Percentiles rank a stretch among this genome's conserved stretches.
phyloP scores from a whole-genome alignment of 2,797 vertebrate genomes.

The Peromyscus attwateri region DNA sequence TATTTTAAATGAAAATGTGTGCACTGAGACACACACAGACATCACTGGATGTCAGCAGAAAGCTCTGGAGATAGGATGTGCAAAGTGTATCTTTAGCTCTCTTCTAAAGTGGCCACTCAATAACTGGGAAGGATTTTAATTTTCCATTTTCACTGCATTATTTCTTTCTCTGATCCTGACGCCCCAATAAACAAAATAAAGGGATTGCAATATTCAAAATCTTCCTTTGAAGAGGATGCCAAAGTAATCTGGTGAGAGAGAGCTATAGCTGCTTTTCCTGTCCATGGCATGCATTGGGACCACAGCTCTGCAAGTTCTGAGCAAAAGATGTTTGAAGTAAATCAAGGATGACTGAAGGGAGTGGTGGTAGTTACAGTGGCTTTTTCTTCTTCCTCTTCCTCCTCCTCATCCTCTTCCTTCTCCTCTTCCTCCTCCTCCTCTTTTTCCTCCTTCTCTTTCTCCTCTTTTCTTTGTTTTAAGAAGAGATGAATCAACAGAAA shows the following conservation, averaged over 20 bases:
- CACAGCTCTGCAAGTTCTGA: slow-evolving; percentile 51
- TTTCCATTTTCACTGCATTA: slow-evolving; percentile 58
- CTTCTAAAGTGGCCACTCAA: slow-evolving; percentile 37
- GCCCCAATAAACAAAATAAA: slow-evolving; percentile 8
- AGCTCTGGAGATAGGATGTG: neutral
- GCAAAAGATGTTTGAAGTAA: slow-evolving; percentile 68
- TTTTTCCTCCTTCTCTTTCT: neutral
- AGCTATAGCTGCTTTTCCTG: neutral
- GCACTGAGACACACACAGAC: neutral
- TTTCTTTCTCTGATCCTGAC: neutral
- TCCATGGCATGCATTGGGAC: slow-evolving; percentile 37
- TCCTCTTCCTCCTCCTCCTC: neutral
- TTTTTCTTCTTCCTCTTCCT: neutral
- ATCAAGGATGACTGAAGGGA: slow-evolving; percentile 67
- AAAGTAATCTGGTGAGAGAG: slow-evolving; percentile 28
- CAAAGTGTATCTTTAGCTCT: neutral
- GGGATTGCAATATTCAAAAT: slow-evolving; percentile 42
- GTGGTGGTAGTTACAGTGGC: neutral
- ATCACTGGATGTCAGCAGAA: neutral
- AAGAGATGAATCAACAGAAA: slow-evolving; percentile 22
- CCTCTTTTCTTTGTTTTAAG: neutral
- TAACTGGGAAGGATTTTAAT: slow-evolving; percentile 12
- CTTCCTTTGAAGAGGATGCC: slow-evolving; percentile 66
- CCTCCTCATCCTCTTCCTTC: neutral
- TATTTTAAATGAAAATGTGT: slow-evolving; percentile 53